Base-by-base conservation (phyloP, 2,113 vertebrate genomes). In the Tyrannus savana region DNA sequence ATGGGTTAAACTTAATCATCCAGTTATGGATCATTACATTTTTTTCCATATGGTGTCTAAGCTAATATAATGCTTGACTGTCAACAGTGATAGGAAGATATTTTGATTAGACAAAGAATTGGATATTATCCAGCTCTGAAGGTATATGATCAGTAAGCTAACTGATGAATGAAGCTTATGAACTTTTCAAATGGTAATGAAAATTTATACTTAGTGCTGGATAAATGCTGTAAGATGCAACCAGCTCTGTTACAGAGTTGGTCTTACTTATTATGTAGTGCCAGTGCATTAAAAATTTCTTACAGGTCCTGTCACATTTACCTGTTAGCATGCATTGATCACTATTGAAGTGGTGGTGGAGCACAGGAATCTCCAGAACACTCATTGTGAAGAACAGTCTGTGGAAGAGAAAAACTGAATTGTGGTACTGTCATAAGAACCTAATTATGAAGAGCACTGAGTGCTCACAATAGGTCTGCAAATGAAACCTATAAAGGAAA, bases 41-140 rank as follows among this genome's bases (percentile, higher is more conserved):
- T 96, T 93, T 95, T 83, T 22, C 80, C 78, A 37, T 72, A 84
- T 81, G 72, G 19, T 84, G 68, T 95, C 67, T 64, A 89, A 91
- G 28, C 19, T 74, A 94, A 75, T 85, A 47, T 35, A 96, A 71
- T 1, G 1, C n/a, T 67, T 93, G 42, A 92, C 35, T 64, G 46
- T 85, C 83, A 93, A 69, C n/a, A 75, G 39, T 52, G 77, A 91
- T 73, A 60, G 46, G 39, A 87, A 90, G 21, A 74, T 60, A 83
- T 76, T 92, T 95, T 69, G 80, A 84, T 95, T 71, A 94, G 87
- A 76, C 60, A 67, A 89, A 92, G 46, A 62, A 39, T 2, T 78
- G 59, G 44, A 24, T 62, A 31, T 94, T 90, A 62, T 59, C 59
- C 67, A 94, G 24, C 44, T 90, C 55, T 79, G 52, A 59, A 84